phyloP scores from a whole-genome alignment of 2,888 invertebrate species.

The Cheiracanthium punctorium region DNA sequence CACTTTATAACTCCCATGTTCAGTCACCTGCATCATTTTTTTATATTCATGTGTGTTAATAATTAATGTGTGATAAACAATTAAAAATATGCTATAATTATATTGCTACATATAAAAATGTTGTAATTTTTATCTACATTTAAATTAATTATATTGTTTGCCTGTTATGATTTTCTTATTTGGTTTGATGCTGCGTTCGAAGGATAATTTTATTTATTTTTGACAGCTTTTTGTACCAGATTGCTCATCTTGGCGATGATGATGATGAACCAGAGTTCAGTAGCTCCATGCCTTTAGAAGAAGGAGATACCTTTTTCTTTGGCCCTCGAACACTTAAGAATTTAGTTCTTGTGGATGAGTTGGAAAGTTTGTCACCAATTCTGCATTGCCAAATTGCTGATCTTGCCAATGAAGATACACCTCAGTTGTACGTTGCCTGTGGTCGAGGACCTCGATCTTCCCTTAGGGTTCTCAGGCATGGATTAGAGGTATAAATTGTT shows the following conservation, averaged over 20 bases:
- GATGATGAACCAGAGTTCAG: slow-evolving; percentile 99
- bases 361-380: slow-evolving; percentile 96
- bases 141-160: too few species aligned
- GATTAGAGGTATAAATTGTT: slow-evolving; percentile 83
- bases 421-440: slow-evolving; percentile 96
- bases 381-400: slow-evolving; percentile 90
- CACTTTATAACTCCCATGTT: too few species aligned
- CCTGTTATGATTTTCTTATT: too few species aligned
- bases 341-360: slow-evolving; percentile 95
- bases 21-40: too few species aligned
- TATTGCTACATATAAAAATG: too few species aligned
- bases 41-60: too few species aligned
- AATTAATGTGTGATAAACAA: too few species aligned
- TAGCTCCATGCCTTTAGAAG: slow-evolving; percentile 97
- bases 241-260: slow-evolving; percentile 98
- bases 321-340: slow-evolving; percentile 94
- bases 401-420: slow-evolving; percentile 98
- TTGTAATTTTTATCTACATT: too few species aligned
- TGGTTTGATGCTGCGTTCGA: too few species aligned
- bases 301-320: slow-evolving; percentile 99
- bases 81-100: too few species aligned
- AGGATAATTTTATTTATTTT: slow-evolving; percentile 76
- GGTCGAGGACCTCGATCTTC: slow-evolving; percentile 97
- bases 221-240: slow-evolving; percentile 96
- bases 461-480: slow-evolving; percentile 93